Evolutionary conservation across 2,888 invertebrate species (phyloP).

Genomic region (Gnatocerus cornutus): DNA sequence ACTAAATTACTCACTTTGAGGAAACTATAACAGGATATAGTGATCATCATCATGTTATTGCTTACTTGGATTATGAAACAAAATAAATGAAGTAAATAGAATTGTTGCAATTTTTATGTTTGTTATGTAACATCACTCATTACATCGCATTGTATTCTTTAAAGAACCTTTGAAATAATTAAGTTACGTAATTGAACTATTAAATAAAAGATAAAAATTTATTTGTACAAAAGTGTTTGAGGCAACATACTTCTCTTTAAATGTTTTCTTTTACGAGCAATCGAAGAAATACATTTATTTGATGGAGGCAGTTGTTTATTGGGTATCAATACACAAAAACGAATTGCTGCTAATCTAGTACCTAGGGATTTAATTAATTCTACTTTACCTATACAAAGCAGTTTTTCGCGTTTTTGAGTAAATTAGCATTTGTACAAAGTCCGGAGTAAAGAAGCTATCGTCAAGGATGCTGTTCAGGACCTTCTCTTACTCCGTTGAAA

Average conservation of each 20-base stretch:
- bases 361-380: no score
- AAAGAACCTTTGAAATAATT: slow-evolving; percentile 16
- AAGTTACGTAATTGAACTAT: slow-evolving; percentile 12
- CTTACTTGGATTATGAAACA: slow-evolving; percentile 26
- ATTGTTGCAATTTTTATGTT: slow-evolving; percentile 34
- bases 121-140: slow-evolving; percentile 15
- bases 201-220: not conserved
- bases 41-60: slow-evolving; percentile 38
- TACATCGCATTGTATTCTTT: slow-evolving; percentile 22
- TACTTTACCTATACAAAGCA: no score
- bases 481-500: no score
- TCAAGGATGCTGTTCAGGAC: no score
- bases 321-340: no score
- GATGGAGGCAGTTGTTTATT: no score
- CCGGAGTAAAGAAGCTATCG: no score
- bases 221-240: not conserved
- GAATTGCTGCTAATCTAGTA: no score
- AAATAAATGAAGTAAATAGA: slow-evolving; percentile 38
- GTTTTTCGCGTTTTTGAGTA: no score
- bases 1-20: slow-evolving; percentile 57
- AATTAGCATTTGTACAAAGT: no score
- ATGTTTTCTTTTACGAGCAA: no score
- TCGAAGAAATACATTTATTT: no score
- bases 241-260: not conserved
- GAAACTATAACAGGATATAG: slow-evolving; percentile 61